A percentile compares a stretch with the other conserved stretches of the same genome.
Evolutionary conservation across 2,797 vertebrate species (phyloP).

Genomic region (Eulemur mongoz): DNA sequence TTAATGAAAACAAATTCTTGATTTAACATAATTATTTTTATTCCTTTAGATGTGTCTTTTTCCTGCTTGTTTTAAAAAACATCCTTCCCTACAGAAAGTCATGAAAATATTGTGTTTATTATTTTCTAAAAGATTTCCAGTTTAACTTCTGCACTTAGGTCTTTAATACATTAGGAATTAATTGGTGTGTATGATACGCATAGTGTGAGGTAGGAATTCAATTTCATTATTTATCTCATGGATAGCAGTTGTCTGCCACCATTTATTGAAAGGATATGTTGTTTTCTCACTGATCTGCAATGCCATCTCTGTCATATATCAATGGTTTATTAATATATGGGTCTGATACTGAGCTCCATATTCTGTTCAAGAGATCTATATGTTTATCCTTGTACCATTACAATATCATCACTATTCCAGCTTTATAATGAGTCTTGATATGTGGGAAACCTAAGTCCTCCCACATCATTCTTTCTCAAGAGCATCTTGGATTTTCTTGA

Average conservation of each 20-base stretch:
- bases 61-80: not conserved
- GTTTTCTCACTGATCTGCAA: not conserved
- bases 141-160: not conserved
- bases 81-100: not conserved
- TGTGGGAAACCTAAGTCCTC: not conserved
- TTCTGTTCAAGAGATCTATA: not conserved
- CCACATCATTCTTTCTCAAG: not conserved
- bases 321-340: not conserved
- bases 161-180: not conserved
- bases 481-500: not conserved
- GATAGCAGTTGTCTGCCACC: not conserved
- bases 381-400: not conserved
- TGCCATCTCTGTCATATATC: not conserved
- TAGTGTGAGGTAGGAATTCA: not conserved
- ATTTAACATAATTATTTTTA: not conserved
- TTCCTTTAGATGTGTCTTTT: not conserved
- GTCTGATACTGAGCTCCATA: not conserved
- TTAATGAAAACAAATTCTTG: not conserved
- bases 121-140: not conserved
- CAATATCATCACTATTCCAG: not conserved
- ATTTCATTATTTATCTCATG: not conserved
- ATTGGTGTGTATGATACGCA: not conserved
- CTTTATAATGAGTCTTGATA: not conserved
- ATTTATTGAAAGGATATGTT: not conserved
- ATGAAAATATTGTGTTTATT: not conserved